Conservation (phyloP, 2,113 vertebrate species). For the Oryzias melastigma region DNA sequence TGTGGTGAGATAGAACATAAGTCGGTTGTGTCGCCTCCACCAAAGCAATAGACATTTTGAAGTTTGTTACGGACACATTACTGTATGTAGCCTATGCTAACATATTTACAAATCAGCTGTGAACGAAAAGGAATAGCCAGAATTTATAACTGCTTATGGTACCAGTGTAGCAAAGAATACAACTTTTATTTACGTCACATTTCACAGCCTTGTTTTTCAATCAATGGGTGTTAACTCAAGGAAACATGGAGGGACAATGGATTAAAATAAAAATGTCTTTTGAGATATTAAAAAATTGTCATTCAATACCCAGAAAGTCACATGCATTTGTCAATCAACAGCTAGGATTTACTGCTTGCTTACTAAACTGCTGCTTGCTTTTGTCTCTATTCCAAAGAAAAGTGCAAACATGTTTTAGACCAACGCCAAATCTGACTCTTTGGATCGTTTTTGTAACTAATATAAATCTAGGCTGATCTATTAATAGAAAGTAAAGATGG, state of each 20-base stretch:
- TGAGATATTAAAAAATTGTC: no score
- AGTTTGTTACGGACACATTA: constrained; percentile 36
- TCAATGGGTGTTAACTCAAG: constrained; percentile 10
- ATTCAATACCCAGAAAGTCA: no score
- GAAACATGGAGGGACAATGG: constrained; percentile 4
- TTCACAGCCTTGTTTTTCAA: constrained; percentile 19
- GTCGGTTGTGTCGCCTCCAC: constrained; percentile 22
- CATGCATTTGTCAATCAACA: neutral
- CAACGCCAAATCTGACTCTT: no score
- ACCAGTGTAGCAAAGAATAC: constrained; percentile 36
- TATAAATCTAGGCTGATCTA: no score
- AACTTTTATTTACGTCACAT: constrained; percentile 13
- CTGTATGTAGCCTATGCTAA: constrained; percentile 27
- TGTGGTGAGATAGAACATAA: neutral
- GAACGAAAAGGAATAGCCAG: constrained; percentile 15
- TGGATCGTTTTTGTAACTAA: no score
- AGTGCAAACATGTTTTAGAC: neutral
- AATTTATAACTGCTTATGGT: constrained; percentile 4
- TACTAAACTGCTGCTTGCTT: constrained; percentile 19
- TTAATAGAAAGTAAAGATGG: no score
- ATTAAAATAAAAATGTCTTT: neutral
- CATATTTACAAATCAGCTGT: constrained; percentile 30
- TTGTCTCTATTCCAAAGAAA: neutral
- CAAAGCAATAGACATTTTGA: constrained; percentile 64
- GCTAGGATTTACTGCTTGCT: constrained; percentile 2